phyloP scores from a whole-genome alignment of 2,113 vertebrate species.

The Chionodraco myersi region DNA sequence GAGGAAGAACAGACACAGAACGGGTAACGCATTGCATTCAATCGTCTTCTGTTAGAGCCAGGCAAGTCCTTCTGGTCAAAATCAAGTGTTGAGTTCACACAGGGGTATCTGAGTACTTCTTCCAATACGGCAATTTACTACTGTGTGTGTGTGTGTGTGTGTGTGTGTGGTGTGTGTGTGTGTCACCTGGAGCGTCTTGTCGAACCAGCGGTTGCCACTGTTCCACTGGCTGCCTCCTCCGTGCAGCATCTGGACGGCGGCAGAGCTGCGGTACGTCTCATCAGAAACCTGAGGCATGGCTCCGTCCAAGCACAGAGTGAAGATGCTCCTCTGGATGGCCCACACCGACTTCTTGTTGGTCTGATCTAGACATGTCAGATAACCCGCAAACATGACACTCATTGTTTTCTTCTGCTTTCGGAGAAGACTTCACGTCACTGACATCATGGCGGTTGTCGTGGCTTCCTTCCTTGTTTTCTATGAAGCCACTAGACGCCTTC shows the following conservation, averaged over 20 bases:
- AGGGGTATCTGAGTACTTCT: no score
- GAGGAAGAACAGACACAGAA: not conserved
- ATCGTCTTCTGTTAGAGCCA: no score
- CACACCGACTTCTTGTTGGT: slow-evolving; percentile 91
- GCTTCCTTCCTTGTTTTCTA: no score
- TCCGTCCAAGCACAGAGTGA: slow-evolving; percentile 90
- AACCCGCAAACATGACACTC: not conserved
- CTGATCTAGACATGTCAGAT: slow-evolving; percentile 82
- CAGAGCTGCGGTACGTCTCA: slow-evolving; percentile 83
- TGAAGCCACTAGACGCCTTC: no score
- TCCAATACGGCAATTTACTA: no score
- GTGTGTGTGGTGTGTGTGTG: not conserved
- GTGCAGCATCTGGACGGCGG: slow-evolving; percentile 94
- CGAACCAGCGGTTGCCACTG: slow-evolving; percentile 97
- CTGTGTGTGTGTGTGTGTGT: no score
- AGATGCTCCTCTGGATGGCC: slow-evolving; percentile 94
- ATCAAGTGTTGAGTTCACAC: no score
- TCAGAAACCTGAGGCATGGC: slow-evolving; percentile 85
- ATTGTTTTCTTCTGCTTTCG: no score
- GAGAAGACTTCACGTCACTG: no score
- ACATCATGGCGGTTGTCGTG: no score
- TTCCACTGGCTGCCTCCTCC: slow-evolving; percentile 91
- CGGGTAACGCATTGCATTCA: no score
- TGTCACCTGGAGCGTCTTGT: slow-evolving; percentile 95
- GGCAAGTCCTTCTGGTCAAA: no score